These are phyloP conservation scores for Zelleria hepariella DNA, from an alignment of 2,888 invertebrate genomes.

Conservation along the genomic window DNA sequence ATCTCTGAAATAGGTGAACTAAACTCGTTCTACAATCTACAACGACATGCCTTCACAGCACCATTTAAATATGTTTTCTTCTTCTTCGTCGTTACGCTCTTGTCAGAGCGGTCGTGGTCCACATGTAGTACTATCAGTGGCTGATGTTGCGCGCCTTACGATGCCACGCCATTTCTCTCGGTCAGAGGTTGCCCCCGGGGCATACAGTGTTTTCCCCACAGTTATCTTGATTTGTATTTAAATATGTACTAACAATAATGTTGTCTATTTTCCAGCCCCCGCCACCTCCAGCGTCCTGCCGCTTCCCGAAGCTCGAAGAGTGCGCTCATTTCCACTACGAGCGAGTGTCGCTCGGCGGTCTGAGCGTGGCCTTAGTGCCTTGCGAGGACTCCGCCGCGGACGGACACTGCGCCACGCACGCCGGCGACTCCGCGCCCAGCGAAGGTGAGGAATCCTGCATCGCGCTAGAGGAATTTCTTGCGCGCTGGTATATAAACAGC, in stretches of 20 bases:
- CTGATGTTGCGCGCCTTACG: too few relatives aligned
- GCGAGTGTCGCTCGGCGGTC: constrained; percentile 88
- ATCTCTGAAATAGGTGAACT: too few relatives aligned
- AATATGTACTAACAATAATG: too few relatives aligned
- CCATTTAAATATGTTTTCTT: too few relatives aligned
- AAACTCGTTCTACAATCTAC: too few relatives aligned
- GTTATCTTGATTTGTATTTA: not conserved
- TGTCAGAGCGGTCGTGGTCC: too few relatives aligned
- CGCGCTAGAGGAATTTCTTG: not conserved
- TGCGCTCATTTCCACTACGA: constrained; percentile 99
- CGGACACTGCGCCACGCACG: constrained; percentile 17
- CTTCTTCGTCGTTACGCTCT: too few relatives aligned
- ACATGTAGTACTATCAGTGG: too few relatives aligned
- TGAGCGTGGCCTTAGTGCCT: constrained; percentile 61
- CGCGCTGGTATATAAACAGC: not conserved
- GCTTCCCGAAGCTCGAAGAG: constrained; percentile 82
- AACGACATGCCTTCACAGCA: too few relatives aligned
- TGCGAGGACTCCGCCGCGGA: constrained; percentile 44
- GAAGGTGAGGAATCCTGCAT: not conserved
- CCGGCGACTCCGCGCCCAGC: not conserved
- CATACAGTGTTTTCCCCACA: not conserved
- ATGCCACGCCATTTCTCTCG: too few relatives aligned
- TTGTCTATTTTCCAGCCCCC: constrained; percentile 21
- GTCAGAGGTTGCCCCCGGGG: too few relatives aligned
- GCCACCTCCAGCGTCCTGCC: constrained; percentile 36